Evolutionary conservation across 2,888 invertebrate species (phyloP), one percentile per base, ranked within the genome.

Genomic region (Scotopteryx bipunctaria): DNA sequence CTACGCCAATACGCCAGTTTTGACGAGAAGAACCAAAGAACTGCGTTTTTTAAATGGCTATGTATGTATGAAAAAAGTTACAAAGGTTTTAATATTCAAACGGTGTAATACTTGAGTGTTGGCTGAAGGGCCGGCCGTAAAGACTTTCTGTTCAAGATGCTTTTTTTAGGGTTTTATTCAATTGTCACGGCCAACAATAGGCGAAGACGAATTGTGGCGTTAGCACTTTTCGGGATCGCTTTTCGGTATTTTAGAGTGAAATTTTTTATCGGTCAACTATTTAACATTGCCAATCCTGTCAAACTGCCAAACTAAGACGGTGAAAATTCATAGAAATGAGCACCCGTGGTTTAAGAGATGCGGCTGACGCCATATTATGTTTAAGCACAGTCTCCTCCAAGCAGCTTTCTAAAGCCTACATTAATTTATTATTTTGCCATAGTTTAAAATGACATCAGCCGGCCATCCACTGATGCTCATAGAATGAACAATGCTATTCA

Each of bases 81-180:
- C 69, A 71, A 74, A 78, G 76, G 73, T 76, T 76, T 83, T 79
- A 84, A 84, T 80, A 85, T 84, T 83, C 81, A 75, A 66, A 69
- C 64, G 73, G 69, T 74, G 81, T 77, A 73, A 77, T 74, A 76
- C 73, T 77, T 59, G 69, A 85, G 83, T 79, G 78, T 76, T 66
- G 73, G 66, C 70, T 64, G 64, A 49, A 76, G 73, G 76, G 67
- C 70, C 68, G 68, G 62, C 63, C 63, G 59, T 68, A 71, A 72
- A 68, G 72, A 68, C 71, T 31, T 51, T 52, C 48, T 35, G 47
- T 55, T 46, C 55, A 73, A 77, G 72, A 72, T 71, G 73, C 74
- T 73, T 76, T 78, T 77, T n/a, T n/a, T n/a, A n/a, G n/a, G n/a
- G n/a, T n/a, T n/a, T 77, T 78, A 78, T 78, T 69, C 78, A 79